phyloP scores from a whole-genome alignment of 2,888 invertebrate species.

The Conops quadrifasciatus region DNA sequence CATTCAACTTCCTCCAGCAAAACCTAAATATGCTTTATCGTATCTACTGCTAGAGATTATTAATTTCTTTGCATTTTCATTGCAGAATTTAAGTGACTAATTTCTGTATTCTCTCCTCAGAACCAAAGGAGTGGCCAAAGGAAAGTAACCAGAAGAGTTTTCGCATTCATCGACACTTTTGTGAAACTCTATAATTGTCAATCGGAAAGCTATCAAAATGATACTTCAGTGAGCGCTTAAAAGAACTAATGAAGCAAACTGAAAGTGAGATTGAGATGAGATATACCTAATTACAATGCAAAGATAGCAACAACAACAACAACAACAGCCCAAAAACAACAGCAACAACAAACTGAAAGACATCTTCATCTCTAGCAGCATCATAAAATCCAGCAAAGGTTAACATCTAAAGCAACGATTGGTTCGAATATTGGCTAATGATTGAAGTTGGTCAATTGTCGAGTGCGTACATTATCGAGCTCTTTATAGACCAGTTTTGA shows the following conservation, averaged over 20 bases:
- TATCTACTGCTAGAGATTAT: too few species aligned
- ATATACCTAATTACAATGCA: background rate
- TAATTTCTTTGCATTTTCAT: too few species aligned
- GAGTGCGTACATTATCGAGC: conserved; percentile 20
- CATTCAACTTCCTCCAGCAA: too few species aligned
- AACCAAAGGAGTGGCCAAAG: too few species aligned
- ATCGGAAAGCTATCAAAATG: conserved; percentile 12
- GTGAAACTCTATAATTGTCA: background rate
- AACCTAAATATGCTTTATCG: too few species aligned
- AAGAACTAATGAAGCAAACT: conserved; percentile 3
- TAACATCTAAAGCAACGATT: background rate
- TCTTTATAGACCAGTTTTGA: conserved; percentile 36
- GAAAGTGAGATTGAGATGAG: background rate
- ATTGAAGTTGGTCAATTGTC: background rate
- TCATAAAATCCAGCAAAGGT: background rate
- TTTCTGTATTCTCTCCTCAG: too few species aligned
- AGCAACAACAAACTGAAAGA: background rate
- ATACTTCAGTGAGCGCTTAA: conserved; percentile 14
- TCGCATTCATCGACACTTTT: too few species aligned
- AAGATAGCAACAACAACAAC: background rate
- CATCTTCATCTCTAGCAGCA: background rate
- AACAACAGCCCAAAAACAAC: too few species aligned
- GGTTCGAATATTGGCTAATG: background rate
- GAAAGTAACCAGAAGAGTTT: too few species aligned
- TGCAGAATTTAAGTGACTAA: too few species aligned